Base-by-base conservation (phyloP, 1,140 invertebrate species). In the Polyergus mexicanus region DNA sequence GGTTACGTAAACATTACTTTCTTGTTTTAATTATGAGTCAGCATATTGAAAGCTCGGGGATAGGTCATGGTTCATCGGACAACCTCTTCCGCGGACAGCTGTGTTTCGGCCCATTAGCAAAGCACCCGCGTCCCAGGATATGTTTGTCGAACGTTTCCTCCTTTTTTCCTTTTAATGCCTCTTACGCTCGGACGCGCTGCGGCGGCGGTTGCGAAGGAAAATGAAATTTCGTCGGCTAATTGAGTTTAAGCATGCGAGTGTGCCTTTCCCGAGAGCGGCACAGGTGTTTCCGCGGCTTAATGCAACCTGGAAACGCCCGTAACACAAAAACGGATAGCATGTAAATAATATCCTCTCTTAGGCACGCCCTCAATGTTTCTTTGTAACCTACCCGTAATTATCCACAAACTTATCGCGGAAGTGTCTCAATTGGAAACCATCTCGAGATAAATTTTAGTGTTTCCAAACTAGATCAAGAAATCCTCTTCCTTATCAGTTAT, bases 211-310 rank as follows among this genome's bases (percentile, higher is more conserved):
- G 32, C n/a, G 32, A 76, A 35, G 71, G 86, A 74, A 91, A 91
- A 91, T 90, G 83, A 90, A 92, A 92, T 92, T 90, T 88, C 89
- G 80, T 86, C 83, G 81, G 88, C 84, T 91, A 92, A 92, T 92
- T 88, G 87, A 91, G 88, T 87, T 87, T 84, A 71, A 88, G 84
- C 91, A 90, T 76, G 89, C 89, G 87, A 85, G 62, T 66, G 62
- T 62, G 47, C 78, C 68, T 85, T 87, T 81, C 62, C 58, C 78
- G 28, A 69, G 62, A 62, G 63, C 60, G 84, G 68, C 65, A 84
- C 88, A 90, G 88, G 88, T 90, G 88, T 84, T 90, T 84, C 74
- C 72, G 54, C 51, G 54, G 47, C 69, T 88, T 86, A 89, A 89
- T 86, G 88, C 69, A 54, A 71, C 51, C 72, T 58, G 65, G 87